A percentile compares a stretch with the other conserved stretches of the same genome.
phyloP scores from a whole-genome alignment of 2,113 vertebrate species.

The Lamprotornis superbus region DNA sequence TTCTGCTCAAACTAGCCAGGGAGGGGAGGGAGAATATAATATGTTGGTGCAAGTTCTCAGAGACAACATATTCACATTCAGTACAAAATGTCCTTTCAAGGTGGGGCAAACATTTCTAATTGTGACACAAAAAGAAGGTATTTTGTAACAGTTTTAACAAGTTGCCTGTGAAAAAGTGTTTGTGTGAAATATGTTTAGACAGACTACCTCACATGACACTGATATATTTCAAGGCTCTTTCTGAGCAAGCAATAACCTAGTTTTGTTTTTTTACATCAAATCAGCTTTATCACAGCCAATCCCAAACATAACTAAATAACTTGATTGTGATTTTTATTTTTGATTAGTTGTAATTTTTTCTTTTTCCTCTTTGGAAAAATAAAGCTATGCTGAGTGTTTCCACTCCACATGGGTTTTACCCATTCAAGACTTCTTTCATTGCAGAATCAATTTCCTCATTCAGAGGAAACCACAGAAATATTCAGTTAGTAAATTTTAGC shows the following conservation, averaged over 20 bases:
- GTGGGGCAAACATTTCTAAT: slow-evolving; percentile 71
- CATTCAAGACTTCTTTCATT: slow-evolving; percentile 1
- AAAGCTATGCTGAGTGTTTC: slow-evolving; percentile 5
- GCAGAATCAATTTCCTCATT: slow-evolving; percentile 1
- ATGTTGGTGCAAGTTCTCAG: slow-evolving; percentile 32
- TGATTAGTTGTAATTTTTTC: neutral
- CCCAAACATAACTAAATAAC: neutral
- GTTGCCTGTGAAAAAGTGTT: slow-evolving; percentile 70
- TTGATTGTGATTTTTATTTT: neutral
- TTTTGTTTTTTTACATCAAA: neutral
- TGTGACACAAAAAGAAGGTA: slow-evolving; percentile 68
- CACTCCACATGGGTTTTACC: neutral
- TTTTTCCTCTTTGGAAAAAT: neutral
- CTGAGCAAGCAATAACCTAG: slow-evolving; percentile 43
- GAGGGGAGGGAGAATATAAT: neutral
- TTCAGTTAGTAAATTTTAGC: neutral
- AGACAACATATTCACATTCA: slow-evolving; percentile 34
- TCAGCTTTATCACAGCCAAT: slow-evolving; percentile 1
- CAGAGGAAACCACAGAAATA: neutral
- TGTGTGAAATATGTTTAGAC: slow-evolving; percentile 63
- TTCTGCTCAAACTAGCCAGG: slow-evolving; percentile 28
- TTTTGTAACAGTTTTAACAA: slow-evolving; percentile 69
- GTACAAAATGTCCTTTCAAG: slow-evolving; percentile 73
- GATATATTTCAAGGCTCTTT: slow-evolving; percentile 50
- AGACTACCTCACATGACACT: slow-evolving; percentile 47